Evolutionary conservation across 2,888 invertebrate species (phyloP).

Genomic region (Euplexia lucipara): DNA sequence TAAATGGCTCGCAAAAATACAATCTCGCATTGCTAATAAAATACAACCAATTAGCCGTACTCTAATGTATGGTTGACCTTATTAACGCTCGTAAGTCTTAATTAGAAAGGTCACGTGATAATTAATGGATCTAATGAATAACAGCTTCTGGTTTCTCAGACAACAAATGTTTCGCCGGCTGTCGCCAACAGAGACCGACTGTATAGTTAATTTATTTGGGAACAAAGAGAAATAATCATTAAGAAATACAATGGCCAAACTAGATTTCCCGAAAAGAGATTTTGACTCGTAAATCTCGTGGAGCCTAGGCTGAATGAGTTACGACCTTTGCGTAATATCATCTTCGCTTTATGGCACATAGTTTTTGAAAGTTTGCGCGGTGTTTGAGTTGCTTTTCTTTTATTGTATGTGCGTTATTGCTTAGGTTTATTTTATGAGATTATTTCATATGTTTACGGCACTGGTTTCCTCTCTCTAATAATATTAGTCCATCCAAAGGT

Average conservation of each 20-base stretch:
- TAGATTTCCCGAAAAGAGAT: conserved; percentile 22
- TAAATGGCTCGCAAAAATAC: not conserved
- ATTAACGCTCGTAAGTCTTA: conserved; percentile 49
- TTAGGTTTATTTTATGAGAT: not conserved
- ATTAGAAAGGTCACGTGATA: conserved; percentile 60
- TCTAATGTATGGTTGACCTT: conserved; percentile 41
- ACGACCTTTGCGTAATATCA: conserved; percentile 42
- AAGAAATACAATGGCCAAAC: conserved; percentile 31
- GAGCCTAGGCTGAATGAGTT: conserved; percentile 39
- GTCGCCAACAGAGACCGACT: conserved; percentile 37
- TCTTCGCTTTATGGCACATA: conserved; percentile 38
- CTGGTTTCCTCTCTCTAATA: not conserved
- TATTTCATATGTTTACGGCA: not conserved
- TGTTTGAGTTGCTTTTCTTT: conserved; percentile 41
- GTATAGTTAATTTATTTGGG: conserved; percentile 43
- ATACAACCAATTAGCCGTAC: conserved; percentile 25
- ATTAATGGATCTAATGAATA: conserved; percentile 59
- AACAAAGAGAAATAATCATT: conserved; percentile 46
- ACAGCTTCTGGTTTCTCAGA: conserved; percentile 45
- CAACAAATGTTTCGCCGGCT: conserved; percentile 41
- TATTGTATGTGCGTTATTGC: conserved; percentile 29
- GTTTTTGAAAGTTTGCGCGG: conserved; percentile 26
- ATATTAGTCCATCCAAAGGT: not conserved
- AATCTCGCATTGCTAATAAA: conserved; percentile 12
- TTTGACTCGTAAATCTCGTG: conserved; percentile 48